phyloP scores from a whole-genome alignment of 2,113 vertebrate genomes.

The Tragelaphus scriptus region DNA sequence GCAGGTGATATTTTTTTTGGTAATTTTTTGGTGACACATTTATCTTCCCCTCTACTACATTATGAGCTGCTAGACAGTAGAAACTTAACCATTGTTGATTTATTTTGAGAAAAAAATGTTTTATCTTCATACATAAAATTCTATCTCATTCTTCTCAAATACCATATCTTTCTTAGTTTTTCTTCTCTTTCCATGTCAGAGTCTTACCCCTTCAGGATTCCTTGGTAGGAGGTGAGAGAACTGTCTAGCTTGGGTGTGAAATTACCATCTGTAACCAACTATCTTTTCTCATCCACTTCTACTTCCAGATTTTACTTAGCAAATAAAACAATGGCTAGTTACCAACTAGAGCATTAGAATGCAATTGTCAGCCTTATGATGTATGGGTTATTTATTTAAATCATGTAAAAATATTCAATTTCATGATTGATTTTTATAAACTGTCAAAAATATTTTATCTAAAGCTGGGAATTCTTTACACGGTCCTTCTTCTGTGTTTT shows the following conservation, averaged over 20 bases:
- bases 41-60: not conserved
- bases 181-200: not conserved
- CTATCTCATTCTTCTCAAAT: not conserved
- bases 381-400: not conserved
- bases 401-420: not conserved
- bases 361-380: not conserved
- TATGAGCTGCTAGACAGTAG: not conserved
- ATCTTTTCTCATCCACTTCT: not conserved
- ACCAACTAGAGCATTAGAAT: not conserved
- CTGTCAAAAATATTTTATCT: constrained; percentile 45
- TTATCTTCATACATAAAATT: not conserved
- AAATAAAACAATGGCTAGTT: not conserved
- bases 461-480: constrained; percentile 37
- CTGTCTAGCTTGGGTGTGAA: not conserved
- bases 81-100: not conserved
- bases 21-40: not conserved
- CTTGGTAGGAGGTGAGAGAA: not conserved
- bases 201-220: not conserved
- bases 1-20: not conserved
- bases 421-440: not conserved
- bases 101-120: not conserved
- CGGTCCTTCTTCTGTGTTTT: not conserved
- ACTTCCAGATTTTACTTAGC: not conserved
- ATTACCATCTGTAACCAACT: not conserved
- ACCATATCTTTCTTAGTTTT: not conserved